Evolutionary conservation across 2,888 invertebrate genomes (phyloP).

Genomic region (Perizoma flavofasciatum): DNA sequence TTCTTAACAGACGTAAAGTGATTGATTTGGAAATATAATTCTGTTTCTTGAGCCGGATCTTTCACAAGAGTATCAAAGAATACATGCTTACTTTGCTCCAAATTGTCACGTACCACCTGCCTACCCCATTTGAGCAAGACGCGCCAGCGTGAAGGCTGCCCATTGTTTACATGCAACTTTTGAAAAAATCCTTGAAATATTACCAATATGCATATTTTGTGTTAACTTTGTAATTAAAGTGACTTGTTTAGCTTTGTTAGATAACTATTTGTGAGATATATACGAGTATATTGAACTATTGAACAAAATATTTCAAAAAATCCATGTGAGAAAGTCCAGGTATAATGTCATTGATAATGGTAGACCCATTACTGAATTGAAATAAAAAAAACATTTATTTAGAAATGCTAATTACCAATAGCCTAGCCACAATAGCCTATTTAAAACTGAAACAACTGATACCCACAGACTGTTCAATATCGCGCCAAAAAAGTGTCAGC

Average conservation of each 20-base stretch:
- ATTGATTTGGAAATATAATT: no score
- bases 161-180: conserved; percentile 49
- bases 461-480: no score
- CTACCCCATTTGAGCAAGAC: conserved; percentile 43
- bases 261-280: conserved; percentile 14
- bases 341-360: neutral
- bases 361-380: no score
- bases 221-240: conserved; percentile 33
- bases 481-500: no score
- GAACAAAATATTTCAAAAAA: neutral
- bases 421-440: no score
- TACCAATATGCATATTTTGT: conserved; percentile 36
- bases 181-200: conserved; percentile 40
- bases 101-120: conserved; percentile 31
- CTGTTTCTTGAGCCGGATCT: neutral
- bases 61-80: neutral
- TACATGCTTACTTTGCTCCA: conserved; percentile 14
- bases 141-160: conserved; percentile 55
- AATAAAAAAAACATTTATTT: no score
- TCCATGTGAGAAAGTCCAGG: no score
- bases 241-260: conserved; percentile 24
- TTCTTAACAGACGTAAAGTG: no score
- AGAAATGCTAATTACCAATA: no score
- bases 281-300: neutral
- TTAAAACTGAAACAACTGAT: no score